Evolutionary conservation across 1,140 invertebrate species (phyloP).

Genomic region (Drosophila athabasca): DNA sequence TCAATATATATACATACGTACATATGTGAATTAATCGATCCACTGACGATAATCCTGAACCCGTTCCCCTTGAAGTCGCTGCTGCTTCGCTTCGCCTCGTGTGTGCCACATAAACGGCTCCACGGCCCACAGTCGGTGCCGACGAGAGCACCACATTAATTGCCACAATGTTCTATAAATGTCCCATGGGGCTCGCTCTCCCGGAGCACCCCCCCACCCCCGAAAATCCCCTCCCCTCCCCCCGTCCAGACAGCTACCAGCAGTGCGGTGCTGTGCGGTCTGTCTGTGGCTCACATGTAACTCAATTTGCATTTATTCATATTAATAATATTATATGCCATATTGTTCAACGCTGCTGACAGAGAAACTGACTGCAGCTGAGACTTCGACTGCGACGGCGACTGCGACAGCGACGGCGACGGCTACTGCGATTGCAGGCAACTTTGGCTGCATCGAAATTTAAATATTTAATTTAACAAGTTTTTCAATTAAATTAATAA

Average conservation of each 20-base stretch:
- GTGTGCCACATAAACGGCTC: conserved; percentile 22
- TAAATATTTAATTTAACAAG: conserved; percentile 79
- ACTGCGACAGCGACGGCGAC: conserved; percentile 23
- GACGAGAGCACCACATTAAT: conserved; percentile 39
- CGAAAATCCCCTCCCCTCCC: too few relatives aligned
- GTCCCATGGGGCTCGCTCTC: conserved; percentile 23
- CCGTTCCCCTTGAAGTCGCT: conserved; percentile 20
- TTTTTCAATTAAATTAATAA: conserved; percentile 76
- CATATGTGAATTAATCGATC: background rate
- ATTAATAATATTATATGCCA: conserved; percentile 66
- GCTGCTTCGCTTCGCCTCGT: background rate
- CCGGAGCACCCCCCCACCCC: too few relatives aligned
- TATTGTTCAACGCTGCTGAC: conserved; percentile 42
- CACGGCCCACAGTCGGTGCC: conserved; percentile 27
- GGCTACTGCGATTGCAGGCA: conserved; percentile 1
- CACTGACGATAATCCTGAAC: background rate
- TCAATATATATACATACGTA: background rate
- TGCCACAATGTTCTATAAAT: conserved; percentile 46
- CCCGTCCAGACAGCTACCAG: background rate
- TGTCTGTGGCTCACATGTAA: conserved; percentile 30
- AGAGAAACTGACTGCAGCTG: conserved; percentile 5
- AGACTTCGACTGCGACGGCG: conserved; percentile 10
- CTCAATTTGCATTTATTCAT: conserved; percentile 70
- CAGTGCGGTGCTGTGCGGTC: background rate
- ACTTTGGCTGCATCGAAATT: conserved; percentile 50